Evolutionary conservation across 2,113 vertebrate species (phyloP), one percentile per base, ranked within the genome.

Genomic region (Urocynchramus pylzowi): DNA sequence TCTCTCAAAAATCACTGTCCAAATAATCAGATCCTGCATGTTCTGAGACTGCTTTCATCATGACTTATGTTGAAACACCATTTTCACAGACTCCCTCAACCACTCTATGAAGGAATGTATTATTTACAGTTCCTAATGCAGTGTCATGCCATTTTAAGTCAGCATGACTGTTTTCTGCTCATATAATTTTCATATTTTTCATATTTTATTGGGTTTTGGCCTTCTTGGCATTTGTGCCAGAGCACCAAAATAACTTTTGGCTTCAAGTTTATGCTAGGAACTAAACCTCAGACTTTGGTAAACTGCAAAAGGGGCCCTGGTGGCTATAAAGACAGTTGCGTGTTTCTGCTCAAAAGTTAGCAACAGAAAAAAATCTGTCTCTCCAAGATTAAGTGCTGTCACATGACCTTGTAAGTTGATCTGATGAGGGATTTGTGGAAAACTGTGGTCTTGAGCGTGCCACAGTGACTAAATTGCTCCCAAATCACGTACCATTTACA

Each of bases 401-500:
- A 65, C 33, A 28, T 52, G 75, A 88, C 75, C 82, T 88, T 91
- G 50, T 12, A 33, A 74, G 28, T 73, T 83, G 87, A 92, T 75
- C 39, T 93, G 20, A 11, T 45, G 52, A 86, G 31, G 54, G 64
- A 76, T 85, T 93, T 88, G 67, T 88, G 85, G 56, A 74, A 80
- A 90, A 67, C 70, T 44, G 57, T 20, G 57, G 50, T 90, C 49
- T 49, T 50, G 82, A 88, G 82, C 35, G 14, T 44, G 73, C 69
- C 88, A 84, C 37, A 57, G 68, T 65, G 89, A 75, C 93, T 91
- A 45, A 94, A 87, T 30, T 88, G 68, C 84, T 85, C 78, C 60
- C 95, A 94, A 80, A 80, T 83, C 89, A 89, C 8, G 5, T 14
- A 27, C 8, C 13, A 90, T 87, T 94, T 88, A 83, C 95, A 90